phyloP scores from a whole-genome alignment of 2,888 invertebrate species.

The Trisateles emortualis region DNA sequence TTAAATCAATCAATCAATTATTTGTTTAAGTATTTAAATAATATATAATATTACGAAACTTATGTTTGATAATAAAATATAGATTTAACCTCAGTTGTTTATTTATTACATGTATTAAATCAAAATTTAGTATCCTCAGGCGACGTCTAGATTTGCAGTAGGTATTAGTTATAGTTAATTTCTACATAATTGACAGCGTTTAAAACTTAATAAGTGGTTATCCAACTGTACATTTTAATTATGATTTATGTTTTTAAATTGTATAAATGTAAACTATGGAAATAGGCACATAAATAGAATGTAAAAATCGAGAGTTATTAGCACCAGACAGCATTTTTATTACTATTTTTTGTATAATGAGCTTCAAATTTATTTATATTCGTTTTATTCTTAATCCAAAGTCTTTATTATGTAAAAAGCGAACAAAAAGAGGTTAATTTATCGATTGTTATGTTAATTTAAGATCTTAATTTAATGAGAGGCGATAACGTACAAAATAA shows the following conservation, averaged over 20 bases:
- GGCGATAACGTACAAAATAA: slow-evolving; percentile 14
- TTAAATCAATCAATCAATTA: no score
- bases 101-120: slow-evolving; percentile 1
- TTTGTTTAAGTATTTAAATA: no score
- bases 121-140: neutral
- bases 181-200: neutral
- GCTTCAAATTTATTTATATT: slow-evolving; percentile 6
- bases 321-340: neutral
- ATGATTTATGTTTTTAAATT: neutral
- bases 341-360: slow-evolving; percentile 6
- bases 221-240: neutral
- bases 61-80: neutral
- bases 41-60: neutral
- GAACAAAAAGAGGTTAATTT: slow-evolving; percentile 37
- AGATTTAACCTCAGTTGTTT: neutral
- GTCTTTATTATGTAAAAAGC: slow-evolving; percentile 14
- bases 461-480: slow-evolving; percentile 30
- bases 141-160: neutral
- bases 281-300: neutral
- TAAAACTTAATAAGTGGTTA: neutral
- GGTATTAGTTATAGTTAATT: neutral
- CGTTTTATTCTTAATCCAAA: neutral
- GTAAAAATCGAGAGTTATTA: neutral
- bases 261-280: neutral
- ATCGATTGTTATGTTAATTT: slow-evolving; percentile 35